Evolutionary conservation across 2,888 invertebrate species (phyloP).

Genomic region (Cheilosia pagana): DNA sequence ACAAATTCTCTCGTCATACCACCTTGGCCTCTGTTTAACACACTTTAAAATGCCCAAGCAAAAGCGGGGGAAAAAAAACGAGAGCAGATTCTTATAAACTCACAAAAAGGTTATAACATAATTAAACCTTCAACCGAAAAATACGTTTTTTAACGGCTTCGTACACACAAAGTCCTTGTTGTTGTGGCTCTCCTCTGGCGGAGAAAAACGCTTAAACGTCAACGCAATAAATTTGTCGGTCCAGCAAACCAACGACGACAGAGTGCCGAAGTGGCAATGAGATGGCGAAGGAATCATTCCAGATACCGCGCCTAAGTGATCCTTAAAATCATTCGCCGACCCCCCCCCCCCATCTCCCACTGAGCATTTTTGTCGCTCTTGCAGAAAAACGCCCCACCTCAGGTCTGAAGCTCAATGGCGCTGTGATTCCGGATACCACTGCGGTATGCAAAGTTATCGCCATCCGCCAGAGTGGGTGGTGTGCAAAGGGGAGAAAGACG

Average conservation of each 20-base stretch:
- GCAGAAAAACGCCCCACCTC: neutral
- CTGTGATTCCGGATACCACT: constrained; percentile 54
- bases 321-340: constrained; percentile 61
- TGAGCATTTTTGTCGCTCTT: constrained; percentile 27
- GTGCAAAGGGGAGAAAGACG: constrained; percentile 18
- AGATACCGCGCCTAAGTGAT: constrained; percentile 66
- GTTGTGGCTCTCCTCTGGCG: neutral
- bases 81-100: constrained; percentile 12
- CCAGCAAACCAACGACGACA: constrained; percentile 11
- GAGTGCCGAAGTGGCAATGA: constrained; percentile 14
- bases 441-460: constrained; percentile 72
- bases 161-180: constrained; percentile 45
- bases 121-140: constrained; percentile 61
- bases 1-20: constrained; percentile 39
- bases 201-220: constrained; percentile 37
- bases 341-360: neutral
- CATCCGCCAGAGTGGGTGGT: constrained; percentile 31
- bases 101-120: constrained; percentile 54
- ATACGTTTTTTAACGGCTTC: constrained; percentile 43
- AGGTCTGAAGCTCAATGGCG: constrained; percentile 52
- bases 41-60: constrained; percentile 3
- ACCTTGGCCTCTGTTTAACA: constrained; percentile 36
- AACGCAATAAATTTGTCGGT: constrained; percentile 56
- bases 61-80: neutral
- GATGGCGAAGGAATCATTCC: constrained; percentile 41